Conservation (phyloP, 2,113 vertebrate species). For the Agapornis roseicollis region DNA sequence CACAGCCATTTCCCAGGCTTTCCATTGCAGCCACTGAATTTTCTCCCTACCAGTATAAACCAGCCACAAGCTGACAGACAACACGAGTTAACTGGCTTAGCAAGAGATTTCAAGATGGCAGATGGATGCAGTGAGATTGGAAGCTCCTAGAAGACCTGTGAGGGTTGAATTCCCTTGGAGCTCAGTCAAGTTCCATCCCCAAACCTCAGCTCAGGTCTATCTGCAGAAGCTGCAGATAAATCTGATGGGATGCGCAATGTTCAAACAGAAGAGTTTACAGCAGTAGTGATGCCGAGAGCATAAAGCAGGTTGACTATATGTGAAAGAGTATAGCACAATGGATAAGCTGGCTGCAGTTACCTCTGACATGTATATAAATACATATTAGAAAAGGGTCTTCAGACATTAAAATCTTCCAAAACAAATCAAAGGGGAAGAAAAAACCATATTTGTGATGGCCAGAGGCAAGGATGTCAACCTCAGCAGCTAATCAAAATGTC, state of each 20-base stretch:
- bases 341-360: neutral
- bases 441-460: neutral
- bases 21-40: neutral
- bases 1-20: neutral
- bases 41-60: neutral
- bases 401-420: neutral
- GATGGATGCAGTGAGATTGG: neutral
- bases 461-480: slow-evolving; percentile 8
- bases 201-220: fast-evolving
- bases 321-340: neutral
- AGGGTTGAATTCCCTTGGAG: neutral
- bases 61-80: neutral
- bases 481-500: slow-evolving; percentile 50
- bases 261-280: neutral
- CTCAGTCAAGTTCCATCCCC: neutral
- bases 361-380: neutral
- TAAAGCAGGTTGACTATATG: neutral
- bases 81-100: neutral
- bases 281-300: neutral
- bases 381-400: neutral
- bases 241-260: neutral
- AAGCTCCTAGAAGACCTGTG: neutral
- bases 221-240: neutral
- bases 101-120: neutral
- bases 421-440: neutral